phyloP scores from a whole-genome alignment of 2,797 vertebrate genomes.

The Nyctibius grandis region DNA sequence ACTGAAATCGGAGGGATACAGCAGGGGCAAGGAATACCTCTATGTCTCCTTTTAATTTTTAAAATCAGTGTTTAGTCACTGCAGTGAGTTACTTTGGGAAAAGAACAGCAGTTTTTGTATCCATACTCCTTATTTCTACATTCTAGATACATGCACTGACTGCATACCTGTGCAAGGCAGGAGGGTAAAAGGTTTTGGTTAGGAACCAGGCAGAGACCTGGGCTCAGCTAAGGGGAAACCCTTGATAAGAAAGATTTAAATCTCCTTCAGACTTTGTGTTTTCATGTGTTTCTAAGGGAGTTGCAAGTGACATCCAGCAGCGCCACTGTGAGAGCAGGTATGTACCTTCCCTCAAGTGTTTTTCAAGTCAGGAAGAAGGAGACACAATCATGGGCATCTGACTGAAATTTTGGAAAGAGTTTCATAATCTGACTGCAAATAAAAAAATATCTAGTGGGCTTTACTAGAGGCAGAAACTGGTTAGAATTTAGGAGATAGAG shows the following conservation, averaged over 20 bases:
- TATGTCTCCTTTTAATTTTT: background rate
- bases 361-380: background rate
- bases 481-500: background rate
- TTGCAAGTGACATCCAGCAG: background rate
- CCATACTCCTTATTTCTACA: background rate
- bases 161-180: background rate
- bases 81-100: background rate
- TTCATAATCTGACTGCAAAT: background rate
- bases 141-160: background rate
- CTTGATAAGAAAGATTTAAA: background rate
- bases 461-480: background rate
- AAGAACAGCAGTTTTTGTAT: background rate
- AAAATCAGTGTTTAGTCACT: background rate
- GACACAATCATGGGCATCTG: background rate
- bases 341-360: background rate
- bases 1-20: background rate
- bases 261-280: too few relatives aligned
- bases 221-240: background rate
- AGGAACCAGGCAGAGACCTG: background rate
- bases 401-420: background rate
- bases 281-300: background rate
- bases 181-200: background rate
- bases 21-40: background rate
- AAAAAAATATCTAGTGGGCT: background rate
- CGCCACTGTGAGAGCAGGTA: background rate